Percentiles rank a stretch among this genome's conserved stretches.
phyloP scores from a whole-genome alignment of 1,140 invertebrate genomes.

The Uloborus diversus region DNA sequence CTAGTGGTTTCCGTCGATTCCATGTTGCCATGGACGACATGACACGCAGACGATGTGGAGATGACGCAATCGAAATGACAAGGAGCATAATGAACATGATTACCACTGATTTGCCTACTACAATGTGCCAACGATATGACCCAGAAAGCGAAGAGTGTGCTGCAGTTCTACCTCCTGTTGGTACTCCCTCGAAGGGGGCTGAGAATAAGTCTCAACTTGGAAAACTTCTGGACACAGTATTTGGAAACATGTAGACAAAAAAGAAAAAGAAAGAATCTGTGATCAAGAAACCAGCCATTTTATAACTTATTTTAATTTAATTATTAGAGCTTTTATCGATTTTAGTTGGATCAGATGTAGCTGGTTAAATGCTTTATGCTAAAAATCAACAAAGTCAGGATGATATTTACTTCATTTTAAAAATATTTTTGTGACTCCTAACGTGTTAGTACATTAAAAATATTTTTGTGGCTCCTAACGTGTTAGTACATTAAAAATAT shows the following conservation, averaged over 20 bases:
- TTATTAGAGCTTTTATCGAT: too few species aligned
- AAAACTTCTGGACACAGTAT: conserved; percentile 36
- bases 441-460: too few species aligned
- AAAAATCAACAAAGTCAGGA: too few species aligned
- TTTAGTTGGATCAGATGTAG: too few species aligned
- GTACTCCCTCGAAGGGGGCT: conserved; percentile 50
- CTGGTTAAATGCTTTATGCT: too few species aligned
- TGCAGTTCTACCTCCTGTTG: conserved; percentile 32
- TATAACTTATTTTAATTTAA: too few species aligned
- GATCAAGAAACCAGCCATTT: too few species aligned
- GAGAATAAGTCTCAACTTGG: conserved; percentile 27
- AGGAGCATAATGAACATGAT: conserved; percentile 57
- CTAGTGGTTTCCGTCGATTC: conserved; percentile 39
- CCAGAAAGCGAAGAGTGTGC: conserved; percentile 31
- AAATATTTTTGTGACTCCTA: too few species aligned
- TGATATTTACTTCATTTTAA: too few species aligned
- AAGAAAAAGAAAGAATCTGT: too few species aligned
- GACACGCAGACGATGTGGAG: conserved; percentile 56
- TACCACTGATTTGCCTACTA: conserved; percentile 58
- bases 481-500: too few species aligned
- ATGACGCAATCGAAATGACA: conserved; percentile 57
- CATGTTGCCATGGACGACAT: background rate
- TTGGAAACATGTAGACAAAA: conserved; percentile 45
- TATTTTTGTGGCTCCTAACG: too few species aligned
- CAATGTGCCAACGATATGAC: conserved; percentile 57